Base-by-base conservation (phyloP, 2,888 invertebrate species). In the Dinocampus coccinellae region DNA sequence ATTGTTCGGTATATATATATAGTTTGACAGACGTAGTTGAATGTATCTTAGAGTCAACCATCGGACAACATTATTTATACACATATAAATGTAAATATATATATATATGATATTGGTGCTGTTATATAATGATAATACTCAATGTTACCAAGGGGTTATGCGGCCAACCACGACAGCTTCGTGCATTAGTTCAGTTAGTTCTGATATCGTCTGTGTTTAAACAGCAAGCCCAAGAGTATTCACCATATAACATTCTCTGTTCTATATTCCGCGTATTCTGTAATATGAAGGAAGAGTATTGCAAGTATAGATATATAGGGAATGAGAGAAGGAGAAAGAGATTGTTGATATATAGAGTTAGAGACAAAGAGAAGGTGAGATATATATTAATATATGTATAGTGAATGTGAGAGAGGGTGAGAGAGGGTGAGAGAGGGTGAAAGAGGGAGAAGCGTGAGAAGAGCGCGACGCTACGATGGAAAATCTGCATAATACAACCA, bases 401-500 rank as follows among this genome's bases (percentile, higher is more conserved):
- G 7, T 63, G 47, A 68, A 61, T 55, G 63, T 24, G 72, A 67
- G 62, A 69, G 53, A 58, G 70, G 47, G 67, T 53, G 52, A 65
- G 71, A 60, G 58, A 66, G 60, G 36, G n/a, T n/a, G 55, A 34
- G 64, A 68, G 58, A 53, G 53, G 53, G 39, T 74, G 42, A 71
- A 73, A 74, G 57, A 68, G 47, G 65, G 75, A 72, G 75, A 66
- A 80, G 76, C 73, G 74, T 73, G 78, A 76, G 78, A 76, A 77
- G 76, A 79, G 79, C 76, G 66, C 76, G 66, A 78, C 82, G 84
- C 84, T 80, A 80, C 81, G 83, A 77, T 78, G 82, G 81, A 87
- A 66, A 88, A 88, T 87, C 85, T 87, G 85, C 86, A 88, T 88
- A 87, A 87, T 87, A 87, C 87, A 87, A 87, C 87, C 87, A 87